phyloP scores from a whole-genome alignment of 2,113 vertebrate species.

The Eclectus roratus region DNA sequence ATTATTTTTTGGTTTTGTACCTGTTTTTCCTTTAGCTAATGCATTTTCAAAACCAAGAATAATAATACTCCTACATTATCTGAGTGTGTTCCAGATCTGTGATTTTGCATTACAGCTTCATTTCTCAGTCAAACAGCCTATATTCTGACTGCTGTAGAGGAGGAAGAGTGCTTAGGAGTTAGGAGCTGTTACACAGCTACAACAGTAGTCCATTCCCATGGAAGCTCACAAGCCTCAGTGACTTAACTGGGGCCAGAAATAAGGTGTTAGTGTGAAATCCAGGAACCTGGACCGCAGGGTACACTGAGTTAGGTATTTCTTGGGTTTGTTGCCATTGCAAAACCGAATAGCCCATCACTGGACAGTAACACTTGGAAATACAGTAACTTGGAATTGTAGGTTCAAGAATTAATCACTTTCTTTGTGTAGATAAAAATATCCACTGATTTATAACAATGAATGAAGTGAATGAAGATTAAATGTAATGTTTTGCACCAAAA shows the following conservation, averaged over 20 bases:
- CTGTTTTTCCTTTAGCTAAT: not conserved
- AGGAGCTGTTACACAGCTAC: not conserved
- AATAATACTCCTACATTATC: not conserved
- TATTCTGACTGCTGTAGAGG: not conserved
- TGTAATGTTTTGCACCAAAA: not conserved
- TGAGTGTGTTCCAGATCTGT: not conserved
- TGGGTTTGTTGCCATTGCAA: not conserved
- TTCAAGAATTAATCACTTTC: not conserved
- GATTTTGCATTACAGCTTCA: not conserved
- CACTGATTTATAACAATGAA: not conserved
- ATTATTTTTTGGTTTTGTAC: not conserved
- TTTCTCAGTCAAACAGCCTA: not conserved
- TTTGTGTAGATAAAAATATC: not conserved
- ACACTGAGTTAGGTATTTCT: not conserved
- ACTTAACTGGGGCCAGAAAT: not conserved
- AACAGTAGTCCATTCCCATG: not conserved
- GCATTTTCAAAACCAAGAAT: not conserved
- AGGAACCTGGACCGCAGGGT: not conserved
- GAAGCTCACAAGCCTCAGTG: not conserved
- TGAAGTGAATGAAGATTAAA: not conserved
- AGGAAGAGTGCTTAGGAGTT: not conserved
- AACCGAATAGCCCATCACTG: not conserved
- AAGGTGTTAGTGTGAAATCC: not conserved
- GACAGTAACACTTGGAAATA: not conserved
- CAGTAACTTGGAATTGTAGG: not conserved